phyloP scores from a whole-genome alignment of 1,140 invertebrate species.

The Drosophila repleta region DNA sequence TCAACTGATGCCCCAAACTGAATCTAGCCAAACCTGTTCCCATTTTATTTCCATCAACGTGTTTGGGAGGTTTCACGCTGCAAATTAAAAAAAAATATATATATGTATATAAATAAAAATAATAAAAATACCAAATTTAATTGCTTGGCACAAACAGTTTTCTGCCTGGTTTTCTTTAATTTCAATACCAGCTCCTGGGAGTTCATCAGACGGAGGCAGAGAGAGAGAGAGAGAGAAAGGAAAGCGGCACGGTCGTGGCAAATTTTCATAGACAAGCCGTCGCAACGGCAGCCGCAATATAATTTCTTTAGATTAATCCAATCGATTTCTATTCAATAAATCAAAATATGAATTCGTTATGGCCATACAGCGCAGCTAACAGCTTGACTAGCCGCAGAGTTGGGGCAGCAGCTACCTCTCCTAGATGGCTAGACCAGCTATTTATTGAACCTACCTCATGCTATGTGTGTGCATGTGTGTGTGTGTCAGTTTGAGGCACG shows the following conservation, averaged over 20 bases:
- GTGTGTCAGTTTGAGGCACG: constrained; percentile 75
- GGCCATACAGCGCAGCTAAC: constrained; percentile 58
- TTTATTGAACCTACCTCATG: constrained; percentile 4
- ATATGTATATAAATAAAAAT: not conserved
- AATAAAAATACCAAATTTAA: constrained; percentile 55
- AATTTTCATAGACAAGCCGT: constrained; percentile 55
- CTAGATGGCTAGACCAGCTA: constrained; percentile 12
- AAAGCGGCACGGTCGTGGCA: constrained; percentile 43
- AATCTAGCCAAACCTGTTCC: constrained; percentile 26
- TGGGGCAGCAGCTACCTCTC: constrained; percentile 29
- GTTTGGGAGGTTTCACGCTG: constrained; percentile 21
- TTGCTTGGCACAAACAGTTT: constrained; percentile 66
- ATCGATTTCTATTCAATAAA: constrained; percentile 83
- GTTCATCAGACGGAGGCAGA: constrained; percentile 4
- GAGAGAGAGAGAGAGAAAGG: constrained; percentile 28
- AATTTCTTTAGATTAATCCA: constrained; percentile 83
- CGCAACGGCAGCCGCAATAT: constrained; percentile 60
- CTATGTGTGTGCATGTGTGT: constrained; percentile 10
- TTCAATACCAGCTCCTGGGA: constrained; percentile 52
- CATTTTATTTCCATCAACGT: constrained; percentile 16
- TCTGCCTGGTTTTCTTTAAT: constrained; percentile 68
- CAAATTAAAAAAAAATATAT: constrained; percentile 2
- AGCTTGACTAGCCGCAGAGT: constrained; percentile 44
- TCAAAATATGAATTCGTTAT: constrained; percentile 81
- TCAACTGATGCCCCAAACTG: not conserved